A percentile compares a stretch with the other conserved stretches of the same genome.
Conservation (phyloP, 2,888 invertebrate genomes). For the Rosalia funebris region DNA sequence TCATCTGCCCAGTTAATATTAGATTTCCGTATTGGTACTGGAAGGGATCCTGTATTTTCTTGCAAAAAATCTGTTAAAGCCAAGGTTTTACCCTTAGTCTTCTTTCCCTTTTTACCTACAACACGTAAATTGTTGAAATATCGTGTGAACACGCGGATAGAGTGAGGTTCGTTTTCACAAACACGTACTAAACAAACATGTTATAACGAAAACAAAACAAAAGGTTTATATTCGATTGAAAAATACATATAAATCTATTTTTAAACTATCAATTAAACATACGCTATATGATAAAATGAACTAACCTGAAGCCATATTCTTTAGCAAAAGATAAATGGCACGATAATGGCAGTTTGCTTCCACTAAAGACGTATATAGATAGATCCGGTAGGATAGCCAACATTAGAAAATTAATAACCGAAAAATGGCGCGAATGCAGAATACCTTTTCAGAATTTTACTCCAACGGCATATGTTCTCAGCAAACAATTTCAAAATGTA, state of each 20-base stretch:
- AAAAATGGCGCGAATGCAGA: too few relatives aligned
- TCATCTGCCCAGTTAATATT: conserved; percentile 79
- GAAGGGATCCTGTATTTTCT: conserved; percentile 69
- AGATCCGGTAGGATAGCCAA: conserved; percentile 19
- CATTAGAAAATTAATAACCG: conserved; percentile 3
- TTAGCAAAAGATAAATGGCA: conserved; percentile 40
- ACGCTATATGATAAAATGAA: conserved; percentile 37
- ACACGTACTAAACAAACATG: conserved; percentile 2
- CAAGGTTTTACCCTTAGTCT: conserved; percentile 85
- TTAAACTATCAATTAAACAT: too few relatives aligned
- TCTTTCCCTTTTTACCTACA: conserved; percentile 79
- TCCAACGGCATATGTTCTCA: too few relatives aligned
- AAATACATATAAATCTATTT: neutral
- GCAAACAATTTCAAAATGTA: too few relatives aligned
- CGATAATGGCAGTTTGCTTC: conserved; percentile 14
- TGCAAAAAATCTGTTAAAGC: conserved; percentile 85
- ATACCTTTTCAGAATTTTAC: too few relatives aligned
- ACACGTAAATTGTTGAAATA: conserved; percentile 32
- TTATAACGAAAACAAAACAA: conserved; percentile 9
- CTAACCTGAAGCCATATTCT: conserved; percentile 55
- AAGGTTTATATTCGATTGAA: neutral
- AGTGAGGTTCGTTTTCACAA: conserved; percentile 32
- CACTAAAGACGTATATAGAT: neutral
- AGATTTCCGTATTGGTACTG: conserved; percentile 69
- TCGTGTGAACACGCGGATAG: conserved; percentile 33